Conservation (phyloP, 2,888 invertebrate species). For the Liopterus haemorrhoidalis region DNA sequence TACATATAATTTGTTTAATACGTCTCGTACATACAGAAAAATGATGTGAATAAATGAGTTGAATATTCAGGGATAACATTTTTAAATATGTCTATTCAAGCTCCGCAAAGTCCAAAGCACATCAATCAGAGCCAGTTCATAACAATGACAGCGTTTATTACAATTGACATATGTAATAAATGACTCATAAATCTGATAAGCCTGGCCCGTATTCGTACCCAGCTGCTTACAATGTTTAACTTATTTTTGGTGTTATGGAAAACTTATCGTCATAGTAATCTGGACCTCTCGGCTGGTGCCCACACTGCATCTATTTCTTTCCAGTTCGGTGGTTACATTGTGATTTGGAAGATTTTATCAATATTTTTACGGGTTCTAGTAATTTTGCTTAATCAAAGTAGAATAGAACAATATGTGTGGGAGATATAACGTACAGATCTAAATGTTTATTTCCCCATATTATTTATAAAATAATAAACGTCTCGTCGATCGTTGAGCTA, state of each 20-base stretch:
- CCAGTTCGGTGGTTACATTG: constrained; percentile 1
- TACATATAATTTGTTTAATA: too few relatives aligned
- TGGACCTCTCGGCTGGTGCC: not conserved
- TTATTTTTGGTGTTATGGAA: constrained; percentile 20
- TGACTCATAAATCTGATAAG: constrained; percentile 36
- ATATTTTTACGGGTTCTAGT: constrained; percentile 10
- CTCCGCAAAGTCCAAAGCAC: too few relatives aligned
- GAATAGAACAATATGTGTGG: constrained; percentile 16
- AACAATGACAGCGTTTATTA: constrained; percentile 42
- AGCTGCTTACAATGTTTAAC: constrained; percentile 4
- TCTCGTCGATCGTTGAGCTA: too few relatives aligned
- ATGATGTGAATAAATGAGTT: too few relatives aligned
- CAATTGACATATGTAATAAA: constrained; percentile 43
- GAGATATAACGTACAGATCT: too few relatives aligned
- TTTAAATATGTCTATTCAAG: too few relatives aligned
- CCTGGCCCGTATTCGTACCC: constrained; percentile 8
- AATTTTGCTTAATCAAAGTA: constrained; percentile 18
- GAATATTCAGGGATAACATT: too few relatives aligned
- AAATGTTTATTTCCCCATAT: too few relatives aligned
- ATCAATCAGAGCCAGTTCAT: constrained; percentile 37
- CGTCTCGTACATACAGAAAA: too few relatives aligned
- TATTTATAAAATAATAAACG: too few relatives aligned
- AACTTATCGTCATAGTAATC: constrained; percentile 11
- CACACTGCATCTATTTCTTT: not conserved
- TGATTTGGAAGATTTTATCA: constrained; percentile 13